These are phyloP conservation scores for Rhabdomys pumilio DNA, from an alignment of 2,797 vertebrate genomes.

Conservation along the genomic window DNA sequence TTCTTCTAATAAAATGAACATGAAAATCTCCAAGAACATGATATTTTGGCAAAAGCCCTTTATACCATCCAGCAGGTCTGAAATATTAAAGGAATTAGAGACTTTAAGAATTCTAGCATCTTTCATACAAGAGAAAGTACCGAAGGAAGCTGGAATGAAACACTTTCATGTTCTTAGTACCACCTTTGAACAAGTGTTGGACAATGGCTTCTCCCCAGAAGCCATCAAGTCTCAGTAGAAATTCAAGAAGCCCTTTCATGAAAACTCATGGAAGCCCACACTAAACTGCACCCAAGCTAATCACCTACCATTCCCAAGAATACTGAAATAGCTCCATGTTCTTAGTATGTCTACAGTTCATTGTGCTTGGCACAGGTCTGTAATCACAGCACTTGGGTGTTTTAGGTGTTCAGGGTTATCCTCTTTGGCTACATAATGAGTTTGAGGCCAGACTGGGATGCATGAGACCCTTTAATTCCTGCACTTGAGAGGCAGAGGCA, in stretches of 20 bases:
- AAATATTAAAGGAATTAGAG: conserved; percentile 90
- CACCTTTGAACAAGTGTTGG: conserved; percentile 97
- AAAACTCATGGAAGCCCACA: conserved; percentile 88
- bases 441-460: neutral
- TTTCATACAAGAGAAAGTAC: conserved; percentile 98
- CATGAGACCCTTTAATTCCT: neutral
- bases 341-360: conserved; percentile 5
- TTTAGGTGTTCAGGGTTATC: neutral
- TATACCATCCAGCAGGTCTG: neutral
- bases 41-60: neutral
- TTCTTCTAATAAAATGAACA: neutral
- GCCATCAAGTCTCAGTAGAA: conserved; percentile 88
- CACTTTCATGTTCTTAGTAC: conserved; percentile 98
- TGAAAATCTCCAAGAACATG: neutral
- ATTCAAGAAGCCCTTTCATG: conserved; percentile 90
- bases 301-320: conserved; percentile 11
- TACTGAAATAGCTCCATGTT: neutral
- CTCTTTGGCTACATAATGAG: neutral
- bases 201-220: conserved; percentile 94
- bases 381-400: neutral
- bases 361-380: neutral
- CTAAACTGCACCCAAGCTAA: conserved; percentile 87
- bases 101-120: conserved; percentile 94
- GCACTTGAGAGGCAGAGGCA: neutral
- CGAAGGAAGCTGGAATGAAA: conserved; percentile 98